Evolutionary conservation across 2,888 invertebrate species (phyloP), one percentile per base, ranked within the genome.

Genomic region (Onchidella celtica): DNA sequence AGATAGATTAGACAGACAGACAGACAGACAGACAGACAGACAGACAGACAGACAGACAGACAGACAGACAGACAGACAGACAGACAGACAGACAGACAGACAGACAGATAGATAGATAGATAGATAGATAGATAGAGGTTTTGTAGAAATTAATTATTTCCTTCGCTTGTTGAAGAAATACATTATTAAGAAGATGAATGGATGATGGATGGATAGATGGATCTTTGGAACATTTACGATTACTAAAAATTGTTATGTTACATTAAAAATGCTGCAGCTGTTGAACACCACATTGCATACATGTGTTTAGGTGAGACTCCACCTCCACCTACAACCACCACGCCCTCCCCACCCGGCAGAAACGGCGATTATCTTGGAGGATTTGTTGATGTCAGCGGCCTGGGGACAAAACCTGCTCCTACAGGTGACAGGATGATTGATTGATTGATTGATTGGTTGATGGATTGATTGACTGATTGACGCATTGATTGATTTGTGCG

Each of bases 251-350:
- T n/a, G n/a, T n/a, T n/a, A n/a, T n/a, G n/a, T n/a, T n/a, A n/a
- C n/a, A n/a, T n/a, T n/a, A n/a, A n/a, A n/a, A n/a, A n/a, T n/a
- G n/a, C n/a, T n/a, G n/a, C n/a, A n/a, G n/a, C n/a, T n/a, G n/a
- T n/a, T n/a, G 11, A 14, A 29, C n/a, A n/a, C n/a, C n/a, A n/a
- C n/a, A n/a, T n/a, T n/a, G n/a, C n/a, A n/a, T n/a, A n/a, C 27
- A 4, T 11, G 36, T 40, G n/a, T n/a, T n/a, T n/a, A 65, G 79
- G 77, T 24, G 77, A 78, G 36, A 78, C 77, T 1, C 77, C 59
- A 17, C 77, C 77, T 27, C 77, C 77, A n/a, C 77, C 77, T 1
- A 34, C 68, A 4, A 78, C 77, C n/a, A 78, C 77, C 0, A 78
- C 77, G 0, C 57, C 68, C 24, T 57, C 77, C 4, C 77, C 77